Evolutionary conservation across 2,797 vertebrate species (phyloP).

Genomic region (Siniperca scherzeri): DNA sequence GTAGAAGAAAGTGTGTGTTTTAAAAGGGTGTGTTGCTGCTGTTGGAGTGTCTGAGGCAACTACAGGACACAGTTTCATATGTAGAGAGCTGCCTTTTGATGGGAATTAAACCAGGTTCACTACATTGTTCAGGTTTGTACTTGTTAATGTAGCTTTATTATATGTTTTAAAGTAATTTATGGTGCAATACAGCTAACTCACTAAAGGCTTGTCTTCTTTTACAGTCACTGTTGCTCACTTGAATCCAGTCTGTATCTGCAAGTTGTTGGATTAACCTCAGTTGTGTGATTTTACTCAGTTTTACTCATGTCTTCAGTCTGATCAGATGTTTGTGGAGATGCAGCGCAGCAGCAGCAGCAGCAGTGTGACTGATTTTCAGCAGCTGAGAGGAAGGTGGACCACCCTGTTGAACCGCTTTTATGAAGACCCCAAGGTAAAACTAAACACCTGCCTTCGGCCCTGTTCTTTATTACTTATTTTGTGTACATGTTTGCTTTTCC

Average conservation of each 20-base stretch:
- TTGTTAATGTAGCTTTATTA: not conserved
- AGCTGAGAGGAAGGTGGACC: conserved; percentile 48
- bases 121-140: conserved; percentile 41
- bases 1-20: conserved; percentile 30
- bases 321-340: conserved; percentile 49
- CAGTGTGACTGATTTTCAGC: conserved; percentile 30
- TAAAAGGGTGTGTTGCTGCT: conserved; percentile 45
- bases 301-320: not conserved
- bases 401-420: conserved; percentile 27
- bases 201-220: not conserved
- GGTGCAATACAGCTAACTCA: not conserved
- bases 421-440: conserved; percentile 65
- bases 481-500: not conserved
- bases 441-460: not conserved
- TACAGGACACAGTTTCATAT: not conserved
- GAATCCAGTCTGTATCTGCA: not conserved
- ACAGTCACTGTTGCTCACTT: not conserved
- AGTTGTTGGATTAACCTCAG: not conserved
- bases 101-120: not conserved
- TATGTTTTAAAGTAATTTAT: not conserved
- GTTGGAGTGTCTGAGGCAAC: conserved; percentile 4
- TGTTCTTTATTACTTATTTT: not conserved
- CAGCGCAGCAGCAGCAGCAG: conserved; percentile 12
- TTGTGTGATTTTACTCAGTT: not conserved
- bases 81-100: not conserved